A percentile compares a stretch with the other conserved stretches of the same genome.
Conservation (phyloP, 2,797 vertebrate genomes). For the Amphiprion clarkii region DNA sequence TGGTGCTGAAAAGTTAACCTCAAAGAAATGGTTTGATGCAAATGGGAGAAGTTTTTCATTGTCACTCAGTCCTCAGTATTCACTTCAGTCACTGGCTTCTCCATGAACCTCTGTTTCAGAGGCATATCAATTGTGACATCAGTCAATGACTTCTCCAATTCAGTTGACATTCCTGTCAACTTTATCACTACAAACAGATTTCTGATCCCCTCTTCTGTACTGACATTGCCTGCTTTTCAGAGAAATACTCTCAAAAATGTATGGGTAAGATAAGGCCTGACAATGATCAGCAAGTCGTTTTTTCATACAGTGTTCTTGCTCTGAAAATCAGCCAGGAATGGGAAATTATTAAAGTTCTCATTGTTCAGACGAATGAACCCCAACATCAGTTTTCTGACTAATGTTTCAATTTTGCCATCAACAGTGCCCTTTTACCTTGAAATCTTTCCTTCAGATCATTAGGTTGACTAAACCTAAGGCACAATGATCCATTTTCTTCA, state of each 20-base stretch:
- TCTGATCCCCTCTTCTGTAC: neutral
- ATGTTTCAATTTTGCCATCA: neutral
- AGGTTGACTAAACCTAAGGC: neutral
- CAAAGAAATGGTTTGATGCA: neutral
- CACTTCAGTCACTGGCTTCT: neutral
- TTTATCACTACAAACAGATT: neutral
- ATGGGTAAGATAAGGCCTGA: neutral
- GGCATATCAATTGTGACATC: constrained; percentile 8
- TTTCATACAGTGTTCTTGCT: neutral
- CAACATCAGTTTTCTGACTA: neutral
- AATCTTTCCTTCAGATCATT: neutral
- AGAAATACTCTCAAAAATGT: too few species aligned
- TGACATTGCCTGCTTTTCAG: neutral
- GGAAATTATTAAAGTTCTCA: neutral
- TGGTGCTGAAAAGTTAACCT: neutral
- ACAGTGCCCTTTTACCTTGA: too few species aligned
- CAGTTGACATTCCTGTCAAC: neutral
- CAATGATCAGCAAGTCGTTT: neutral
- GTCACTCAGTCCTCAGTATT: neutral
- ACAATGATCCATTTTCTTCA: neutral
- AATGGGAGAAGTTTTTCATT: neutral
- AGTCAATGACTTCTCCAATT: neutral
- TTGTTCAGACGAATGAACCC: neutral
- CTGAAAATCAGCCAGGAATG: neutral
- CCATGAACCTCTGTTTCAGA: neutral